Evolutionary conservation across 2,888 invertebrate genomes (phyloP).

Genomic region (Pediacus dermestoides): DNA sequence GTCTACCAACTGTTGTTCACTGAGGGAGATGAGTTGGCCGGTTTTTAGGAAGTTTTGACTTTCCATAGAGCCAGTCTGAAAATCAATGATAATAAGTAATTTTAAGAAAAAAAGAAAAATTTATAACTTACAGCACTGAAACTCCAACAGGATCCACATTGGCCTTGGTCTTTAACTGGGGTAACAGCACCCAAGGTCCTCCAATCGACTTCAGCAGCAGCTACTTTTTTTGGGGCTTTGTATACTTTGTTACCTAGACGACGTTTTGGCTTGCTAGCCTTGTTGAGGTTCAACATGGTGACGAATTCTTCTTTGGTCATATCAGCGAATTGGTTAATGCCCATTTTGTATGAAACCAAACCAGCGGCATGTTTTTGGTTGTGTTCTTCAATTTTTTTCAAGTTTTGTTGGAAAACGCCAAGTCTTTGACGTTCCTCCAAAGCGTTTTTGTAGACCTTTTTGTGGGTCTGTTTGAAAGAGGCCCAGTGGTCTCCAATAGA

Average conservation of each 20-base stretch:
- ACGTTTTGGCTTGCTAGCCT: constrained; percentile 4
- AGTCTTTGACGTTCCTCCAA: constrained; percentile 21
- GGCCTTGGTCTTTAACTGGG: constrained; percentile 27
- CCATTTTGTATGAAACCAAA: constrained; percentile 19
- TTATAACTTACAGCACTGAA: constrained; percentile 26
- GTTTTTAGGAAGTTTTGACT: constrained; percentile 19
- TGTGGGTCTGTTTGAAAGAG: not conserved
- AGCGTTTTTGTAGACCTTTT: constrained; percentile 3
- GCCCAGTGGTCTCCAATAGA: not conserved
- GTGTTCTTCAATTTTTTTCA: constrained; percentile 23
- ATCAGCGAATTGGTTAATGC: constrained; percentile 22
- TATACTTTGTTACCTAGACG: constrained; percentile 26
- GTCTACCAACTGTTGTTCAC: constrained; percentile 29
- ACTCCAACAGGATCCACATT: constrained; percentile 30
- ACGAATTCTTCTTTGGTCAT: constrained; percentile 21
- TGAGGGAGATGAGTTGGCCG: constrained; percentile 22
- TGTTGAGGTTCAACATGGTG: not conserved
- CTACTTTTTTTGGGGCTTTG: not conserved
- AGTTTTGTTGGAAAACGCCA: constrained; percentile 19
- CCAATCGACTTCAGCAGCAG: constrained; percentile 26
- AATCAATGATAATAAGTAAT: too few species aligned
- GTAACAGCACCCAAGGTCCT: constrained; percentile 27
- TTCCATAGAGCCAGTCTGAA: constrained; percentile 25
- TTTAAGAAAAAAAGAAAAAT: too few species aligned
- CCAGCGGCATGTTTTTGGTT: constrained; percentile 22